Base-by-base conservation (phyloP, 2,888 invertebrate species). In the Myathropa florea region DNA sequence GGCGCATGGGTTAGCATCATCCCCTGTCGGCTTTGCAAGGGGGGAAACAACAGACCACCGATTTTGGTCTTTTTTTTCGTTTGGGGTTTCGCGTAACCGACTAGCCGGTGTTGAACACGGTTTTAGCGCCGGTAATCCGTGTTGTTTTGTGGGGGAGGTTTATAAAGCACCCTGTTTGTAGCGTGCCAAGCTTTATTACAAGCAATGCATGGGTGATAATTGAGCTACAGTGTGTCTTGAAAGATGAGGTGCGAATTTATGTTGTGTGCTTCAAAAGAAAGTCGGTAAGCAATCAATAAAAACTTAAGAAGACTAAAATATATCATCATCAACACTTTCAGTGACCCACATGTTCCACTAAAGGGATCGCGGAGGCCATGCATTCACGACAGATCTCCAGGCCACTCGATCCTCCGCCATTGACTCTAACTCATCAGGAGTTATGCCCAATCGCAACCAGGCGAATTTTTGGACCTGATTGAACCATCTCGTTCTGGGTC, bases 1-100 rank as follows among this genome's bases (percentile, higher is more conserved):
- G 21, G n/a, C 4, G 9, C 2, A 10, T 21, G 24, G 33, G n/a
- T 18, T 3, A 18, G 24, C 7, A 6, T 3, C 2, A n/a, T 12
- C 57, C 21, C 55, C 3, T 10, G 3, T 57, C 24, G 12, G 14
- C 23, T 26, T 39, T 2, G 23, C 18, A 23, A n/a, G n/a, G 9
- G 2, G 30, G 30, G 23, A 46, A 76, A 65, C 23, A 59, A 4
- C 23, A 65, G 67, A 60, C 30, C 12, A 24, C 12, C 4, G 24
- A 14, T 3, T 23, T 53, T 53, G 2, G 0, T 33, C 12, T 30
- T n/a, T n/a, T 4, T 46, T 46, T 46, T 46, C 18, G 1, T 12
- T 18, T 24, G 18, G n/a, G n/a, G 57, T 57, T 65, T 59, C 65
- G 65, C 57, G 64, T 75, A 65, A 75, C 24, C 73, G 14, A 39